Percentiles rank a stretch among this genome's conserved stretches.
Conservation (phyloP, 2,113 vertebrate species). For the Carassius carassius region DNA sequence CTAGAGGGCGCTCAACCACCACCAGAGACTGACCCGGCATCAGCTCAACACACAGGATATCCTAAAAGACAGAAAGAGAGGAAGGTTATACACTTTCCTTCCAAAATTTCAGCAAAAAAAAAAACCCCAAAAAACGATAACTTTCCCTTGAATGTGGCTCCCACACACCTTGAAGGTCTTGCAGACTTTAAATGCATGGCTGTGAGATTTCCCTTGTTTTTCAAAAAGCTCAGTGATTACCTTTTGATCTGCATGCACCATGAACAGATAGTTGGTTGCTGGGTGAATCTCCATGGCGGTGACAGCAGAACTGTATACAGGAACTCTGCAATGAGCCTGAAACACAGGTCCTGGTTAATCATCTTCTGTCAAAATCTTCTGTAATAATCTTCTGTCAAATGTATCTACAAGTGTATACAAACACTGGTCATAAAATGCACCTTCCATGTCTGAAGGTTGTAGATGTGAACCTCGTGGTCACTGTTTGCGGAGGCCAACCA, state of each 20-base stretch:
- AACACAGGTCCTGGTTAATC: conserved; percentile 5
- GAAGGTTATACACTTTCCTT: neutral
- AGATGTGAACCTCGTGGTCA: conserved; percentile 79
- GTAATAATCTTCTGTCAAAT: neutral
- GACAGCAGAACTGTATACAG: conserved; percentile 82
- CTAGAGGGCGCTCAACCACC: conserved; percentile 87
- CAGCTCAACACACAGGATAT: conserved; percentile 81
- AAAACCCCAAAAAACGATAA: too few relatives aligned
- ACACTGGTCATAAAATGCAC: conserved; percentile 63
- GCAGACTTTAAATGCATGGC: conserved; percentile 92
- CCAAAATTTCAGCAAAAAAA: neutral
- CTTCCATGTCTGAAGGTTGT: conserved; percentile 79
- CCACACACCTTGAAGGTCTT: conserved; percentile 85
- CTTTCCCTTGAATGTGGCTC: neutral
- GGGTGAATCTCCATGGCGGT: conserved; percentile 87
- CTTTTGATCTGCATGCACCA: conserved; percentile 90
- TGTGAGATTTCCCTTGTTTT: conserved; percentile 67
- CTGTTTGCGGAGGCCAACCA: conserved; percentile 84
- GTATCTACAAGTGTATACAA: neutral
- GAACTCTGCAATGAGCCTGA: conserved; percentile 85
- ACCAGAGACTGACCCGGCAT: conserved; percentile 86
- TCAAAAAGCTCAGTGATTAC: conserved; percentile 63
- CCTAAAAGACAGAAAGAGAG: conserved; percentile 66
- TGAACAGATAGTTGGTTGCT: conserved; percentile 79
- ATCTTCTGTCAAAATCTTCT: too few relatives aligned